phyloP scores from a whole-genome alignment of 1,140 invertebrate genomes.

The Hylyphantes graminicola region DNA sequence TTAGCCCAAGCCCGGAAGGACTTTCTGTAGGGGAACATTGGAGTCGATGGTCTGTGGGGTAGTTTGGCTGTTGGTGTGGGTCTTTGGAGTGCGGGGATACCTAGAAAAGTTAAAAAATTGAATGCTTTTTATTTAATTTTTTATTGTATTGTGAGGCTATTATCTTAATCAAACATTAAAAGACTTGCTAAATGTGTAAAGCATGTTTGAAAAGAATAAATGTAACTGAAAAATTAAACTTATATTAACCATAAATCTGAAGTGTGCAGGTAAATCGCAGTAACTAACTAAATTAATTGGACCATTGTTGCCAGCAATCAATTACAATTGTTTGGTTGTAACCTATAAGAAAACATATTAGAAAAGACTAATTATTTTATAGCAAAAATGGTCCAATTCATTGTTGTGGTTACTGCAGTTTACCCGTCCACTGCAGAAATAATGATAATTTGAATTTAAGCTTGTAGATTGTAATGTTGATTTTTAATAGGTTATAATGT shows the following conservation, averaged over 20 bases:
- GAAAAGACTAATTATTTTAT: too few species aligned
- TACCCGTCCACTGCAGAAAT: too few species aligned
- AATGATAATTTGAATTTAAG: too few species aligned
- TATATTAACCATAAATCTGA: not conserved
- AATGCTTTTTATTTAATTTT: not conserved
- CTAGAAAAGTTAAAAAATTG: conserved; percentile 10
- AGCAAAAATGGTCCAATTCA: too few species aligned
- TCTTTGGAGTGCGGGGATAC: not conserved
- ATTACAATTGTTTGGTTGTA: too few species aligned
- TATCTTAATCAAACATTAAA: not conserved
- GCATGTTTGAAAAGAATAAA: not conserved
- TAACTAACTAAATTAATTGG: too few species aligned
- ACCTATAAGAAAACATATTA: too few species aligned
- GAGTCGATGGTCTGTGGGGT: not conserved
- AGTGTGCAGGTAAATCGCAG: too few species aligned
- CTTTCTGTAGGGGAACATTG: not conserved
- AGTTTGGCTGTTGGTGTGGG: not conserved
- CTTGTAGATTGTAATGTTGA: too few species aligned
- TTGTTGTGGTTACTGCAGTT: too few species aligned
- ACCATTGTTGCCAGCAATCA: too few species aligned
- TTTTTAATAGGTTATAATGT: too few species aligned
- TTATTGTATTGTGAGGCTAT: not conserved
- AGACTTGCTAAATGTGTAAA: not conserved
- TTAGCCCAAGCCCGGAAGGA: not conserved
- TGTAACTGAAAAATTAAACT: not conserved